phyloP scores from a whole-genome alignment of 2,888 invertebrate species.

The Acleris emargana region DNA sequence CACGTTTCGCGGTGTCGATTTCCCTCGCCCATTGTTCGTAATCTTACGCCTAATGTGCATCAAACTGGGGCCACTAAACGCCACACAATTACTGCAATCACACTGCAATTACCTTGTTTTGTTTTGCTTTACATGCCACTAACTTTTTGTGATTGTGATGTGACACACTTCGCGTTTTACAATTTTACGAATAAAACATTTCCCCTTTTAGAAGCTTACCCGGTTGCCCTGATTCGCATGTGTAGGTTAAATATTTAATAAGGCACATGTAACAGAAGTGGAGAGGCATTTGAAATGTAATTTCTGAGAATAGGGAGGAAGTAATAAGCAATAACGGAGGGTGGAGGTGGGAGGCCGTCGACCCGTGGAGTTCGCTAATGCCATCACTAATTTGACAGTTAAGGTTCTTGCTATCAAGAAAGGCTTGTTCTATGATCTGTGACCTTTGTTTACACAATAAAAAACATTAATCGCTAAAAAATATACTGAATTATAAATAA shows the following conservation, averaged over 20 bases:
- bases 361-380: constrained; percentile 20
- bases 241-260: constrained; percentile 24
- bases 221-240: constrained; percentile 35
- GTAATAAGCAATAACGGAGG: constrained; percentile 27
- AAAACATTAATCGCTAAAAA: background rate
- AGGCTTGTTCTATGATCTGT: background rate
- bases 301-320: constrained; percentile 30
- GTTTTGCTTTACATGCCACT: constrained; percentile 11
- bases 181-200: too few species aligned
- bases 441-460: background rate
- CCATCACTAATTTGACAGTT: constrained; percentile 22
- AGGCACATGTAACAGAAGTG: constrained; percentile 13
- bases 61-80: constrained; percentile 8
- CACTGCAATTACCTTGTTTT: constrained; percentile 39
- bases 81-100: constrained; percentile 17
- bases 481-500: constrained; percentile 43
- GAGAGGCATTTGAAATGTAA: constrained; percentile 14
- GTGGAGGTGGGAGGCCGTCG: constrained; percentile 11
- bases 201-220: background rate
- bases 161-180: background rate
- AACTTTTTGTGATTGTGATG: background rate
- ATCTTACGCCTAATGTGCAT: constrained; percentile 49
- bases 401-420: constrained; percentile 1
- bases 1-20: constrained; percentile 66
- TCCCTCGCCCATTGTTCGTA: constrained; percentile 67